These are phyloP conservation scores for Pedetes capensis DNA, from an alignment of 2,113 vertebrate genomes.

Conservation along the genomic window DNA sequence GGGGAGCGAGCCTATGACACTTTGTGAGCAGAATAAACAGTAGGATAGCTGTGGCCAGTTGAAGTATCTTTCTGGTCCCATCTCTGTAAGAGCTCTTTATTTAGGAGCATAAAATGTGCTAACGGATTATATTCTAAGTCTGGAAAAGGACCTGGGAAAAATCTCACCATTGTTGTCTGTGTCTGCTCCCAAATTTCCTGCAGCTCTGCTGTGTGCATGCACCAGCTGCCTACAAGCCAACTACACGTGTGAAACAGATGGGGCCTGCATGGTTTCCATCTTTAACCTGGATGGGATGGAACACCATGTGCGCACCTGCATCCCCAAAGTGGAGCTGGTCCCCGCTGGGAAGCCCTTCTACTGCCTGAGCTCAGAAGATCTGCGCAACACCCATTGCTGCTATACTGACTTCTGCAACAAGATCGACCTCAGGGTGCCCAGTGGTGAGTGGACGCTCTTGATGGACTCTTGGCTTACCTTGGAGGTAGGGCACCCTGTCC, in stretches of 20 bases:
- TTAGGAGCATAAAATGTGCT: not conserved
- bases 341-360: slow-evolving; percentile 96
- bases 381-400: slow-evolving; percentile 97
- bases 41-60: not conserved
- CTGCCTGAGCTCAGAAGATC: slow-evolving; percentile 93
- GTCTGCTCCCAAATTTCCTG: slow-evolving; percentile 26
- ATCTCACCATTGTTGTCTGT: not conserved
- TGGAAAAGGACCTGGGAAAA: not conserved
- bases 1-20: not conserved
- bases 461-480: not conserved
- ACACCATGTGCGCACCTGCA: slow-evolving; percentile 93
- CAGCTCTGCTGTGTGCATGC: slow-evolving; percentile 93
- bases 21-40: not conserved
- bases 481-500: slow-evolving; percentile 9
- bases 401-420: slow-evolving; percentile 97
- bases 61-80: not conserved
- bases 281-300: slow-evolving; percentile 89
- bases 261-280: slow-evolving; percentile 96
- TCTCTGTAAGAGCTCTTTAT: not conserved
- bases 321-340: slow-evolving; percentile 88
- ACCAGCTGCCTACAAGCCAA: slow-evolving; percentile 92
- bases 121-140: not conserved
- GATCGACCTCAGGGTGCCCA: slow-evolving; percentile 91
- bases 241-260: slow-evolving; percentile 95
- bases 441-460: slow-evolving; percentile 84